Evolutionary conservation across 1,140 invertebrate species (phyloP).

Genomic region (Euglossa dilemma): DNA sequence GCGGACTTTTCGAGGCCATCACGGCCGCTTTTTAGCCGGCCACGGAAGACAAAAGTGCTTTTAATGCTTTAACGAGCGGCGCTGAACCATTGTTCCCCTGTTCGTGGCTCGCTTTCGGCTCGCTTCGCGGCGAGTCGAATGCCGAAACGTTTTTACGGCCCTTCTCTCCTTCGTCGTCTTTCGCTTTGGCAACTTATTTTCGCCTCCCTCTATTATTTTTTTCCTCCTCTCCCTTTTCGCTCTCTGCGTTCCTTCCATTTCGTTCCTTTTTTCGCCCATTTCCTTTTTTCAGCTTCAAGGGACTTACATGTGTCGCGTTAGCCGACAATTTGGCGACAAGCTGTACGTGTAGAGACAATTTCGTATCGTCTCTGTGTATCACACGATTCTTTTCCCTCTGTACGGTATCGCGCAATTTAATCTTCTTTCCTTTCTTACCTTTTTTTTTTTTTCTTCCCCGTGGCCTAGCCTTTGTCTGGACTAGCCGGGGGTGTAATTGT

Average conservation of each 20-base stretch:
- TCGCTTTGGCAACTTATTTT: slow-evolving; percentile 23
- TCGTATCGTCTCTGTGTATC: background rate
- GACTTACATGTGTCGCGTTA: slow-evolving; percentile 5
- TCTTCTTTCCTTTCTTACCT: background rate
- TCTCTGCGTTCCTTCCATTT: background rate
- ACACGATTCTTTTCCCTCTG: background rate
- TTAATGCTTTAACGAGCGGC: slow-evolving; percentile 69
- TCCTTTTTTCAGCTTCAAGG: background rate
- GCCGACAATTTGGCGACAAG: background rate
- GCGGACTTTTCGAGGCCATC: slow-evolving; percentile 44
- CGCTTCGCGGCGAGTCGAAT: slow-evolving; percentile 30
- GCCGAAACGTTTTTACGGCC: slow-evolving; percentile 43
- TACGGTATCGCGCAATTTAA: background rate
- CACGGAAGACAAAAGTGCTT: slow-evolving; percentile 67
- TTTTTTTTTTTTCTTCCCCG: background rate
- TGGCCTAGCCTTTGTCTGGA: background rate
- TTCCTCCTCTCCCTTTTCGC: background rate
- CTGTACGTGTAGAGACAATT: background rate
- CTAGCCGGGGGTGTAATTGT: background rate
- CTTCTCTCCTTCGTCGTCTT: background rate
- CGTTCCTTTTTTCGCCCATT: background rate
- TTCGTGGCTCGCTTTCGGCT: slow-evolving; percentile 27
- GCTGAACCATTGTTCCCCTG: slow-evolving; percentile 53
- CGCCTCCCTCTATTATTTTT: background rate
- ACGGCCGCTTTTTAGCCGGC: slow-evolving; percentile 44